These are phyloP conservation scores for Leiothrix lutea DNA, from an alignment of 2,113 vertebrate species.

Conservation along the genomic window DNA sequence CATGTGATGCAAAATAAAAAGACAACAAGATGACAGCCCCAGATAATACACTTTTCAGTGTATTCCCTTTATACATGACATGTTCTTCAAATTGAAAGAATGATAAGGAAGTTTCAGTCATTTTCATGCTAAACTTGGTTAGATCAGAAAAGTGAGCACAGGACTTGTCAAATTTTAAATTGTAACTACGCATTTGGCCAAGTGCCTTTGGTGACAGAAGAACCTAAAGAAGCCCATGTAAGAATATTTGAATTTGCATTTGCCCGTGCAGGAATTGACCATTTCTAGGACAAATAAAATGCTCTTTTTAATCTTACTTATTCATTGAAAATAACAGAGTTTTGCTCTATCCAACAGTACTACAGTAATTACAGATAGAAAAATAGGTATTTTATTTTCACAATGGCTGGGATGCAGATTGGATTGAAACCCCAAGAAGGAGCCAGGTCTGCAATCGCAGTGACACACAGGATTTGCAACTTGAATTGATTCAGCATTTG, in stretches of 20 bases:
- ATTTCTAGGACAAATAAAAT: background rate
- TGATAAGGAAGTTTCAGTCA: background rate
- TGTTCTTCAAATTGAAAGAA: background rate
- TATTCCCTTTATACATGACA: background rate
- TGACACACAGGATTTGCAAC: accelerated
- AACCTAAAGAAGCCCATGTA: background rate
- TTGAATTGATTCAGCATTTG: accelerated
- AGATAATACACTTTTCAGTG: background rate
- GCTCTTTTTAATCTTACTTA: background rate
- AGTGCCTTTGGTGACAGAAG: background rate
- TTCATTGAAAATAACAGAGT: background rate
- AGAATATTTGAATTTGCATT: background rate
- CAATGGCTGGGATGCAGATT: background rate
- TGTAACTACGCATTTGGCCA: background rate
- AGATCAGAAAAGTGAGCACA: background rate
- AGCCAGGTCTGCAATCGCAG: background rate
- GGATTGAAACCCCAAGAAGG: background rate
- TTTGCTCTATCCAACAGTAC: background rate
- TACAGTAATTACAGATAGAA: background rate
- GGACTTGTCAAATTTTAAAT: background rate
- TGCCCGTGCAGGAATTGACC: background rate
- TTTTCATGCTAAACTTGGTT: background rate
- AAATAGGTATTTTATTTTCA: background rate
- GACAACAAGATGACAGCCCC: background rate
- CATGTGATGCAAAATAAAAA: background rate